phyloP scores from a whole-genome alignment of 1,140 invertebrate species.

The Drosophila persimilis region DNA sequence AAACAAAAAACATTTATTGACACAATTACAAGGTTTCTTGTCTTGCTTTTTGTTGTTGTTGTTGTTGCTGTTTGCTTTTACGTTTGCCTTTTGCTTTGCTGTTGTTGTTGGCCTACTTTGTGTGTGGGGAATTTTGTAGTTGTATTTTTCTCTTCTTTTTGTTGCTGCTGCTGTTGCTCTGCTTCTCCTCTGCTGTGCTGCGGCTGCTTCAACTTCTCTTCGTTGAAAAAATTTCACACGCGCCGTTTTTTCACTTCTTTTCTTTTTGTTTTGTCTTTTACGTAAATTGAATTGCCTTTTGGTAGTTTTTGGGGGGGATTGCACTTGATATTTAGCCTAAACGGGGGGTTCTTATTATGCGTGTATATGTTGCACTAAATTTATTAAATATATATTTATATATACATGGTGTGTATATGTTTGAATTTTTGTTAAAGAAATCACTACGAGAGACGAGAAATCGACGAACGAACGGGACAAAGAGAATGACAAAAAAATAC shows the following conservation, averaged over 20 bases:
- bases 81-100: constrained; percentile 48
- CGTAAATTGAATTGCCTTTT: constrained; percentile 59
- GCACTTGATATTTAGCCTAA: constrained; percentile 53
- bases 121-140: constrained; percentile 67
- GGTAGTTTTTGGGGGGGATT: constrained; percentile 57
- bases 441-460: constrained; percentile 41
- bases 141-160: constrained; percentile 37
- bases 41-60: constrained; percentile 52
- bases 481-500: too few relatives aligned
- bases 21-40: constrained; percentile 68
- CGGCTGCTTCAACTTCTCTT: constrained; percentile 58
- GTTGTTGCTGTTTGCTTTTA: constrained; percentile 45
- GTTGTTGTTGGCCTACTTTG: constrained; percentile 77
- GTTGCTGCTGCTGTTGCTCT: constrained; percentile 39
- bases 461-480: too few relatives aligned
- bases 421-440: constrained; percentile 72
- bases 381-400: constrained; percentile 44
- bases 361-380: constrained; percentile 52
- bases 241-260: constrained; percentile 69
- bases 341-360: constrained; percentile 13
- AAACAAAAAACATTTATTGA: constrained; percentile 63
- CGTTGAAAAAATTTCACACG: constrained; percentile 77
- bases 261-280: constrained; percentile 54
- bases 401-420: constrained; percentile 57
- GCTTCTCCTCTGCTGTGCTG: too few relatives aligned